Percentiles rank a stretch among this genome's conserved stretches.
These are phyloP conservation scores for Cheilinus undulatus DNA, from an alignment of 2,113 vertebrate genomes.

Conservation along the genomic window DNA sequence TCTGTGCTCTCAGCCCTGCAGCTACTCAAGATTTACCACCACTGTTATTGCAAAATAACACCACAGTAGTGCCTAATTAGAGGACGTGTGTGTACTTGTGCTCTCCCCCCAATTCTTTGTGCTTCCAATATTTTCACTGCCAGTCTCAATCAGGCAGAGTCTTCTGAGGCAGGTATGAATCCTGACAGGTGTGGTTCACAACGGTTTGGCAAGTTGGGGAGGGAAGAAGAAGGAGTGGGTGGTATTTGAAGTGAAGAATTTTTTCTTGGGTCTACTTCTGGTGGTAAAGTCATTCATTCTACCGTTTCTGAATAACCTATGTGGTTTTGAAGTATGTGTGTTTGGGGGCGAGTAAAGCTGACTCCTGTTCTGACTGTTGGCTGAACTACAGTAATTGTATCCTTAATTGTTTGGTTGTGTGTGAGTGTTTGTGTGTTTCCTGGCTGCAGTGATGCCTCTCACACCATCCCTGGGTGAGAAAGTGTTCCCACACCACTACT, in stretches of 20 bases:
- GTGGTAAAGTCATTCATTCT: constrained; percentile 17
- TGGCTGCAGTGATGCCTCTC: constrained; percentile 31
- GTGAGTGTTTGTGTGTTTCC: constrained; percentile 40
- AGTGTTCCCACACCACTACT: constrained; percentile 30
- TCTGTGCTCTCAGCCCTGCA: neutral
- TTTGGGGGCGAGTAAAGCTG: constrained; percentile 21
- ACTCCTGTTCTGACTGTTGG: constrained; percentile 63
- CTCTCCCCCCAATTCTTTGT: constrained; percentile 33
- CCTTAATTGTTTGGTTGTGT: constrained; percentile 33
- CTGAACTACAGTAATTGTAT: constrained; percentile 67
- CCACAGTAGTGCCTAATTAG: constrained; percentile 20
- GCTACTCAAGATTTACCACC: neutral
- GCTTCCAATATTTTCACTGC: constrained; percentile 54
- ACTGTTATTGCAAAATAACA: constrained; percentile 18
- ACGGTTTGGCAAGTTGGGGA: neutral
- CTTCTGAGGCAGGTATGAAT: constrained; percentile 75
- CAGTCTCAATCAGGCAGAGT: constrained; percentile 71
- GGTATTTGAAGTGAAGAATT: constrained; percentile 33
- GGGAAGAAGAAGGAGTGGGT: constrained; percentile 12
- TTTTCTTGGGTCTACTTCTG: constrained; percentile 53
- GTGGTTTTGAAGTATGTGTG: neutral
- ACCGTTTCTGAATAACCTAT: neutral
- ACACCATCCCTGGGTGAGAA: constrained; percentile 50
- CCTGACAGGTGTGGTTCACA: constrained; percentile 56
- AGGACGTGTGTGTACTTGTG: constrained; percentile 67